Evolutionary conservation across 2,113 vertebrate species (phyloP).

Genomic region (Girardinichthys multiradiatus): DNA sequence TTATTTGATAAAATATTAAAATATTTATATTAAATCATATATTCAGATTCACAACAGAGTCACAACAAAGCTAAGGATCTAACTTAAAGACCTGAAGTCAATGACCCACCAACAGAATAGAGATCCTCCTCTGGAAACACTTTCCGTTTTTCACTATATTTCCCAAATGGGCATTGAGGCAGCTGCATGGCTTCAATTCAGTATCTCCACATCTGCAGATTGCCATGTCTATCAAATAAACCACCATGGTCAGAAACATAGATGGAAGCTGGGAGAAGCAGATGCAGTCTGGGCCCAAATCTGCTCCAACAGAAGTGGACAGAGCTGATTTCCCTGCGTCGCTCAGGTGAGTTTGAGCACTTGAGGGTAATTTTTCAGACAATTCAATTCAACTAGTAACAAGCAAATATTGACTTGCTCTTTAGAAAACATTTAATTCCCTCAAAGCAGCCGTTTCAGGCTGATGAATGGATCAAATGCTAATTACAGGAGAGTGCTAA

Average conservation of each 20-base stretch:
- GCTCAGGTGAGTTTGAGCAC: conserved; percentile 31
- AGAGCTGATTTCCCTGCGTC: background rate
- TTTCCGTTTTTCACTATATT: conserved; percentile 66
- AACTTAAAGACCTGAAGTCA: conserved; percentile 55
- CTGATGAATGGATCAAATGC: conserved; percentile 49
- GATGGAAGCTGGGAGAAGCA: conserved; percentile 28
- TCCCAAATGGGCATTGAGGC: conserved; percentile 66
- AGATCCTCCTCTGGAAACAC: conserved; percentile 60
- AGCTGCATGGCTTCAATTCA: conserved; percentile 80
- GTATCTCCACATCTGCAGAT: conserved; percentile 73
- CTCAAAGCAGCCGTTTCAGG: conserved; percentile 21
- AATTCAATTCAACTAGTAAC: conserved; percentile 31
- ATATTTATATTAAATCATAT: too few species aligned
- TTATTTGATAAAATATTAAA: too few species aligned
- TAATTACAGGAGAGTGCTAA: conserved; percentile 46
- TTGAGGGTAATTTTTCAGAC: conserved; percentile 2
- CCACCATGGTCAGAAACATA: conserved; percentile 25
- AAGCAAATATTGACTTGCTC: conserved; percentile 51
- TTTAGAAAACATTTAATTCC: conserved; percentile 44
- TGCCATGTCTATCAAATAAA: conserved; percentile 60
- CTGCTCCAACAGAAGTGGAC: conserved; percentile 14
- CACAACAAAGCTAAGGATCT: conserved; percentile 63
- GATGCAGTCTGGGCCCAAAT: conserved; percentile 42
- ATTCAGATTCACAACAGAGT: too few species aligned
- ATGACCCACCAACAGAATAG: conserved; percentile 48